These are phyloP conservation scores for Cairina moschata DNA, from an alignment of 2,113 vertebrate species.

Conservation along the genomic window DNA sequence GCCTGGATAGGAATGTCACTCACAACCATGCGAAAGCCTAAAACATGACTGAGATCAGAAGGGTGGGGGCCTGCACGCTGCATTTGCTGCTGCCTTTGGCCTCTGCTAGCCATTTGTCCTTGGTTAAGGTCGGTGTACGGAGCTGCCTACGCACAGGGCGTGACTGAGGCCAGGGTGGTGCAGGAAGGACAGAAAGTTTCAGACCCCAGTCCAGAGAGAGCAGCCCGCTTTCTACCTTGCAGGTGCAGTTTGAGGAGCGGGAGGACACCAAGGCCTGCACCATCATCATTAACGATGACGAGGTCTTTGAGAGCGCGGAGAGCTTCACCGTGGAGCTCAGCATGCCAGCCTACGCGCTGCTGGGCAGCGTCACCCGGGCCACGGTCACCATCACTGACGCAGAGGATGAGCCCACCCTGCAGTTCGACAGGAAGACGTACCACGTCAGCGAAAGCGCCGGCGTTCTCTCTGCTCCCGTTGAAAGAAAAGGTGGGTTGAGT, in stretches of 20 bases:
- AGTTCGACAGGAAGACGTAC: constrained; percentile 90
- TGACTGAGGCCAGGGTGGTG: neutral
- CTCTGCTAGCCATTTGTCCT: neutral
- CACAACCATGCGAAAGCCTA: neutral
- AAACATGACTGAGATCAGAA: neutral
- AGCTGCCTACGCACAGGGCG: fast-evolving
- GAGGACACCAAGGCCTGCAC: constrained; percentile 94
- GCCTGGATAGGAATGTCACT: neutral
- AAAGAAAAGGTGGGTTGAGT: constrained; percentile 86
- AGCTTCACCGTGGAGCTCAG: constrained; percentile 92
- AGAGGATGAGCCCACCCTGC: constrained; percentile 91
- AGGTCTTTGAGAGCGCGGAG: constrained; percentile 87
- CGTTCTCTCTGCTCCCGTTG: constrained; percentile 83
- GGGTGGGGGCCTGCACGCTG: fast-evolving
- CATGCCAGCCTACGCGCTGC: constrained; percentile 92
- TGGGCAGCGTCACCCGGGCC: constrained; percentile 84
- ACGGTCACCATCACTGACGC: constrained; percentile 85
- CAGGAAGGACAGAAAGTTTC: neutral
- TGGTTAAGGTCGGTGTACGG: neutral
- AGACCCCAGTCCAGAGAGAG: neutral
- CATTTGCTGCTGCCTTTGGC: neutral
- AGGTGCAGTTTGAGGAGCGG: constrained; percentile 98
- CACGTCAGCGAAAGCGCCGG: constrained; percentile 87
- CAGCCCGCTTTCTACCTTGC: neutral
- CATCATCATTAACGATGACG: constrained; percentile 88